These are phyloP conservation scores for Ailurus styani DNA, from an alignment of 2,113 vertebrate species.

Conservation along the genomic window DNA sequence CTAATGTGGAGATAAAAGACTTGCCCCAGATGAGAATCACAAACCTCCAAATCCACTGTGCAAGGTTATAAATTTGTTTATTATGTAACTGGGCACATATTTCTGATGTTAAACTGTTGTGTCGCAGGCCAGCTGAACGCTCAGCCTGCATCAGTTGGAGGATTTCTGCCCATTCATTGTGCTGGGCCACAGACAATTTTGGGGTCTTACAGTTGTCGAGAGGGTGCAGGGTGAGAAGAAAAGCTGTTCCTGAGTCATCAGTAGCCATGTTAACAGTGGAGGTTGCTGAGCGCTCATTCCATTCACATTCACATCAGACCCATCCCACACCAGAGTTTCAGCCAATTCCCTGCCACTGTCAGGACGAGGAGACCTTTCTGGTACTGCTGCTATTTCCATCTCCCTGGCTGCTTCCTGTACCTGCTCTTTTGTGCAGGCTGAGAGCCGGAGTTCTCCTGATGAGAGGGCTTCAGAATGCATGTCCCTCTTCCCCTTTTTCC, in stretches of 20 bases:
- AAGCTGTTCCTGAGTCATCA: neutral
- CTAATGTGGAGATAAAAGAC: neutral
- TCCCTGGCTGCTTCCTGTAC: neutral
- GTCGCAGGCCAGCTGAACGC: neutral
- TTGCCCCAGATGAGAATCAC: neutral
- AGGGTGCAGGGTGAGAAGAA: neutral
- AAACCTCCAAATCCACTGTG: neutral
- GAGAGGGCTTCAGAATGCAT: neutral
- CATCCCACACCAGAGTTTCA: neutral
- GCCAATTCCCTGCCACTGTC: neutral
- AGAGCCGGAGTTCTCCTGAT: neutral
- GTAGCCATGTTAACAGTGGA: fast-evolving
- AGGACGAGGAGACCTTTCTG: neutral
- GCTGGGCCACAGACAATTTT: neutral
- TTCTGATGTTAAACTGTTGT: neutral
- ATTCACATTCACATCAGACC: too few relatives aligned
- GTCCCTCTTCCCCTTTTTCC: neutral
- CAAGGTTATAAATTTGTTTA: neutral
- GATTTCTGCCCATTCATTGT: fast-evolving
- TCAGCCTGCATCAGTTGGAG: fast-evolving
- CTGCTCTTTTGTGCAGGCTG: too few relatives aligned
- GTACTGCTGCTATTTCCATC: neutral
- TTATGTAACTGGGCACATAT: neutral
- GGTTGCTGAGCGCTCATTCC: neutral
- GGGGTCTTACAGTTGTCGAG: neutral